These are phyloP conservation scores for Acropora tenuis DNA, from an alignment of 64 coral and sea anemone species.

Conservation along the genomic window DNA sequence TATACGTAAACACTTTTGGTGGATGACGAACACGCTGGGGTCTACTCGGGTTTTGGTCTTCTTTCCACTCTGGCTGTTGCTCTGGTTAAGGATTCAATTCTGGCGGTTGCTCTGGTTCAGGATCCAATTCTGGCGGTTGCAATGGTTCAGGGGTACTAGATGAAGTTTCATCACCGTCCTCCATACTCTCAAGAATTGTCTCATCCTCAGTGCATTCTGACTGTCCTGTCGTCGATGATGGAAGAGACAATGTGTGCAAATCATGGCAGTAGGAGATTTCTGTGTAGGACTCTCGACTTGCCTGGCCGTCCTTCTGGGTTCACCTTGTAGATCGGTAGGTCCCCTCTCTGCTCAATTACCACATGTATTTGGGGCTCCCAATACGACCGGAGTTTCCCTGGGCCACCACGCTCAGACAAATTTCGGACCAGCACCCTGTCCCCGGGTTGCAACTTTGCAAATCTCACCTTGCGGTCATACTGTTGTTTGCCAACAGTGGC, in stretches of 20 bases:
- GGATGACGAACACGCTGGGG: background rate
- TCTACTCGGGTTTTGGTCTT: background rate
- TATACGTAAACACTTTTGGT: background rate
- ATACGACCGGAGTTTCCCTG: too few relatives aligned
- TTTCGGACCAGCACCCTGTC: too few relatives aligned
- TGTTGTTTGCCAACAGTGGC: background rate
- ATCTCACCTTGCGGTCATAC: too few relatives aligned
- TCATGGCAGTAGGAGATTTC: background rate
- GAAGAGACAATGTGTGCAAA: slow-evolving; percentile 15
- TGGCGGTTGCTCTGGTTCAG: too few relatives aligned
- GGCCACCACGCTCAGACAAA: too few relatives aligned
- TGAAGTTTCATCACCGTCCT: background rate
- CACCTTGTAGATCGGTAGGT: too few relatives aligned
- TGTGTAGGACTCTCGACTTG: too few relatives aligned
- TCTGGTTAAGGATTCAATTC: background rate
- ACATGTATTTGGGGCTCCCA: too few relatives aligned
- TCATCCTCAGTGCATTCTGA: background rate
- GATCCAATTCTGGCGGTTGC: background rate
- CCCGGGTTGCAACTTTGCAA: too few relatives aligned
- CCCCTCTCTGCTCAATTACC: too few relatives aligned
- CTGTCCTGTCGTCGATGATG: slow-evolving; percentile 12
- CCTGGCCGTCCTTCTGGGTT: too few relatives aligned
- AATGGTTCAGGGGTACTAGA: background rate
- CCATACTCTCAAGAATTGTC: background rate
- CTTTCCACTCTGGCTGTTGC: background rate